Base-by-base conservation (phyloP, 2,113 vertebrate species). In the Calidris pugnax region DNA sequence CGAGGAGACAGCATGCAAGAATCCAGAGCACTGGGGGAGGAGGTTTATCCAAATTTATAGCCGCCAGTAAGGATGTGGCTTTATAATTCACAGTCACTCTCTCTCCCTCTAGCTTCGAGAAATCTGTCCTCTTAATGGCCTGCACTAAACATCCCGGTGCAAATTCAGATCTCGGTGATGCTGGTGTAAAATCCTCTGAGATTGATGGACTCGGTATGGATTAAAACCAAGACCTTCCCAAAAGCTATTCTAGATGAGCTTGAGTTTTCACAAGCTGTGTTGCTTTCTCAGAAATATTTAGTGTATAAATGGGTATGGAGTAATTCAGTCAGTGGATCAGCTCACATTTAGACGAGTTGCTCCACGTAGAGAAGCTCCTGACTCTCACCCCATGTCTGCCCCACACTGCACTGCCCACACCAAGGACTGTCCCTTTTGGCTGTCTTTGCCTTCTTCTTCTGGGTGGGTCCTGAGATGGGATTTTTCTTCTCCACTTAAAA, bases 11-110 rank as follows among this genome's bases (percentile, higher is more conserved):
- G 79, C 64, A 78, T 85, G 89, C 7, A 15, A 89, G 89, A 97
- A 96, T 90, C 78, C 89, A 97, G 91, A 96, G 89, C 74, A 66
- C 91, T 51, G 41, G 68, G 66, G 76, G 79, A 94, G 89, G 88
- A 89, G 76, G 55, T 83, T 89, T 51, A 50, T 66, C 71, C 93
- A 93, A 89, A 97, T 97, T 96, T 96, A 96, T 90, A 79, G 85
- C 93, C 0, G 0, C 66, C 47, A 79, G 69, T 73, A 64, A 93
- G 85, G 79, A 93, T 92, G 74, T 96, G 91, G 93, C 86, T 95
- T 83, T 72, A 62, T 77, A 95, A 87, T 81, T 97, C 92, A 93
- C 78, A 76, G 68, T 84, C 62, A 12, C 20, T 53, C 57, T 90
- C 59, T 59, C 56, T 69, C 37, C 41, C 59, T 80, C 67, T 86